Evolutionary conservation across 1,140 invertebrate species (phyloP).

Genomic region (Leptonema lineaticorne): DNA sequence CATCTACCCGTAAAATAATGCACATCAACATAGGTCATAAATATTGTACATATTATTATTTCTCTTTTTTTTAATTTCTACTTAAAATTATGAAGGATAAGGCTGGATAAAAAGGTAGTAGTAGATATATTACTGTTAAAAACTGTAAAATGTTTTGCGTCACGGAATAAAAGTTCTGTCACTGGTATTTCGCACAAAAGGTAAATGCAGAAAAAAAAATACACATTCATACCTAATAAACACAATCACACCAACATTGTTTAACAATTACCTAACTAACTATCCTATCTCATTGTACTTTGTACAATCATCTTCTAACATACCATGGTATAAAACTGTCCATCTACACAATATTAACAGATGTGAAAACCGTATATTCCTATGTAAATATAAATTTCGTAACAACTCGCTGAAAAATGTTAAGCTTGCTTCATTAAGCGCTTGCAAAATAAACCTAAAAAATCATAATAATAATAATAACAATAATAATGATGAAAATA

Average conservation of each 20-base stretch:
- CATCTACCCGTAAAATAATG: slow-evolving; percentile 40
- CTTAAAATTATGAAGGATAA: slow-evolving; percentile 37
- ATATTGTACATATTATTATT: slow-evolving; percentile 24
- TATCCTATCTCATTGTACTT: slow-evolving; percentile 43
- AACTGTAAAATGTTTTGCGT: slow-evolving; percentile 24
- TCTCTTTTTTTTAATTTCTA: slow-evolving; percentile 28
- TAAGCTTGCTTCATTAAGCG: not conserved
- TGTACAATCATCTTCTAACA: slow-evolving; percentile 43
- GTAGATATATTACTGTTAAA: not conserved
- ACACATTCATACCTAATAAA: slow-evolving; percentile 34
- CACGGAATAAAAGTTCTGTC: slow-evolving; percentile 35
- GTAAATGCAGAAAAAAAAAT: slow-evolving; percentile 29
- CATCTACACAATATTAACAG: slow-evolving; percentile 43
- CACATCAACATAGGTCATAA: slow-evolving; percentile 24
- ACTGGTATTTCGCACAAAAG: slow-evolving; percentile 27
- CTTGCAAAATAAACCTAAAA: not conserved
- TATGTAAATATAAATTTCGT: slow-evolving; percentile 37
- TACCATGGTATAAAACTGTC: slow-evolving; percentile 43
- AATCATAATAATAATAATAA: too few species aligned
- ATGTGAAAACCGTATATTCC: slow-evolving; percentile 41
- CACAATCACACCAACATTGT: slow-evolving; percentile 41
- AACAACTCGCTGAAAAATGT: slow-evolving; percentile 10
- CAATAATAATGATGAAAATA: too few species aligned
- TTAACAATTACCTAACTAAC: slow-evolving; percentile 44
- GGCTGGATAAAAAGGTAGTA: slow-evolving; percentile 22